Percentiles rank a stretch among this genome's conserved stretches.
Conservation (phyloP, 2,113 vertebrate genomes). For the Dromaius novaehollandiae region DNA sequence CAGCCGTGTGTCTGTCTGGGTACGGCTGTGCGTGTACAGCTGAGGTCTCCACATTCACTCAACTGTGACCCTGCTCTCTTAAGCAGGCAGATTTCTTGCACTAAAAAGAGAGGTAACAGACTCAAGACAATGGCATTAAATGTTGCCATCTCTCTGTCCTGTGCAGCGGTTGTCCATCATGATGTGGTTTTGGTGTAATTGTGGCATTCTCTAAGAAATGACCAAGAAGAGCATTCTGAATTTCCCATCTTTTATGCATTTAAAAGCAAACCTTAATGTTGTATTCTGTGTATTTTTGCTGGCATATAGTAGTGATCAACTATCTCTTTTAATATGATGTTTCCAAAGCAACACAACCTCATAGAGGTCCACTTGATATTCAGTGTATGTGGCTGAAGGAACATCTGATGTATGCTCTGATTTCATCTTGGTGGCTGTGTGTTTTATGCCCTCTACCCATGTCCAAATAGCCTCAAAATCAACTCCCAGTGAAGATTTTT, state of each 20-base stretch:
- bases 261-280: not conserved
- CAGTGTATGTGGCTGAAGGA: not conserved
- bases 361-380: not conserved
- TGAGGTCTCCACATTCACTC: not conserved
- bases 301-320: constrained; percentile 15
- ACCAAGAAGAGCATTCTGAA: not conserved
- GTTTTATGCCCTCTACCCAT: not conserved
- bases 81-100: not conserved
- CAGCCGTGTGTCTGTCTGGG: not conserved
- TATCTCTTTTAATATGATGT: constrained; percentile 49
- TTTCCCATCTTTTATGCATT: not conserved
- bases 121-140: not conserved
- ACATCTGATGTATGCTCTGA: not conserved
- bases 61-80: fast-evolving
- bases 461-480: not conserved
- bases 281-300: not conserved
- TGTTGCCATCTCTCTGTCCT: not conserved
- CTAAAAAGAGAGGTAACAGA: not conserved
- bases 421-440: not conserved
- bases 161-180: fast-evolving
- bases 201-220: not conserved
- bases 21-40: not conserved
- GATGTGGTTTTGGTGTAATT: not conserved
- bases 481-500: not conserved
- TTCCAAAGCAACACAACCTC: not conserved